Percentiles rank a stretch among this genome's conserved stretches.
These are phyloP conservation scores for Dryobates pubescens DNA, from an alignment of 2,797 vertebrate genomes.

Conservation along the genomic window DNA sequence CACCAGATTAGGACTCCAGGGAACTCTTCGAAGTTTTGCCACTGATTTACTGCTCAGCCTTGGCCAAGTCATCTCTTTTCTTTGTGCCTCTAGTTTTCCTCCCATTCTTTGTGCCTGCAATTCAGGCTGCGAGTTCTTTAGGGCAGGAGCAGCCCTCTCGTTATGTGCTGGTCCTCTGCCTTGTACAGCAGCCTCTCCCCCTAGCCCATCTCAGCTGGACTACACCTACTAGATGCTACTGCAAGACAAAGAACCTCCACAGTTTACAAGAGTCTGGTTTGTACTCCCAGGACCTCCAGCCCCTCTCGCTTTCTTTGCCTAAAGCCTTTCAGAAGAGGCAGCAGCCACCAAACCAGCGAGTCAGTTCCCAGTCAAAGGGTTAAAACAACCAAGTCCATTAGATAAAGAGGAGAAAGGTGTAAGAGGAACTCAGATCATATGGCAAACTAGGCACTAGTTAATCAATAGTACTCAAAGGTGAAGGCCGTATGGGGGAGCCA, in stretches of 20 bases:
- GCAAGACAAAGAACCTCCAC: background rate
- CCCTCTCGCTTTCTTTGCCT: background rate
- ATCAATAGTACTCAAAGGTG: conserved; percentile 75
- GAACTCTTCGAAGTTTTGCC: conserved; percentile 52
- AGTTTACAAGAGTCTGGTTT: background rate
- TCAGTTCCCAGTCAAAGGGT: conserved; percentile 56
- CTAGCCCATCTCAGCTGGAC: background rate
- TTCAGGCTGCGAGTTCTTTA: conserved; percentile 48
- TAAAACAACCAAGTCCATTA: conserved; percentile 46
- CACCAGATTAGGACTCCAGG: conserved; percentile 63
- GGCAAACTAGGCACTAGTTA: conserved; percentile 65
- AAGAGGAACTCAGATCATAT: conserved; percentile 55
- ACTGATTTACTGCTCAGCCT: conserved; percentile 61
- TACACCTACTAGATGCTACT: conserved; percentile 18
- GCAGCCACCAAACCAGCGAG: background rate
- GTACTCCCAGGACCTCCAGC: background rate
- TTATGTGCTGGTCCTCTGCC: background rate
- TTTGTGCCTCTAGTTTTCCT: conserved; percentile 46
- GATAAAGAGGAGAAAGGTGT: conserved; percentile 56
- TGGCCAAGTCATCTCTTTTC: conserved; percentile 47
- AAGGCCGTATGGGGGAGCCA: conserved; percentile 67
- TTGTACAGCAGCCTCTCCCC: background rate
- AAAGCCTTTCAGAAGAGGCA: conserved; percentile 27
- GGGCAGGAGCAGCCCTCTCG: background rate
- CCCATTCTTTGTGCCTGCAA: conserved; percentile 49